A percentile compares a stretch with the other conserved stretches of the same genome.
Conservation (phyloP, 2,113 vertebrate species). For the Eulacestoma nigropectus region DNA sequence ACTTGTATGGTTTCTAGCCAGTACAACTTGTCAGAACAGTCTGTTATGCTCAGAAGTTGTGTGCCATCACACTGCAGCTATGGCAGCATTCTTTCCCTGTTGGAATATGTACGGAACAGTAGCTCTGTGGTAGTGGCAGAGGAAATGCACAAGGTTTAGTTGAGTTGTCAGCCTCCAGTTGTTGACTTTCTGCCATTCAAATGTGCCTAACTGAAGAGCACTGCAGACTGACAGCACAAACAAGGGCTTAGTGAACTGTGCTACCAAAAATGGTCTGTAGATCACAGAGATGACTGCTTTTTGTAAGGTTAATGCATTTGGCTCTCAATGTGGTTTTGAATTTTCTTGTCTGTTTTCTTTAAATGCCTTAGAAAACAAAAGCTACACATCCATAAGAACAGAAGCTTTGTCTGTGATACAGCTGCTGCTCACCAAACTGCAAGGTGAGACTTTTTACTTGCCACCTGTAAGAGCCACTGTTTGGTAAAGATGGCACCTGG, state of each 20-base stretch:
- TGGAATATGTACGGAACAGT: accelerated
- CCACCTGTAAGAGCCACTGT: neutral
- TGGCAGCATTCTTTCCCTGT: neutral
- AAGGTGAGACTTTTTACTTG: conserved; percentile 74
- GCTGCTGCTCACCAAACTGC: conserved; percentile 85
- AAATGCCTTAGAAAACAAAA: conserved; percentile 88
- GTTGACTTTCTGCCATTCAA: neutral
- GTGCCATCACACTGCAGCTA: neutral
- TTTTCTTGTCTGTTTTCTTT: neutral
- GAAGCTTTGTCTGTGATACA: conserved; percentile 93
- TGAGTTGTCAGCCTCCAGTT: neutral
- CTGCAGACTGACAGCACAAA: neutral
- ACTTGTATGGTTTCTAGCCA: neutral
- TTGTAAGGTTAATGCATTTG: neutral
- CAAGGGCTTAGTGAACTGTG: neutral
- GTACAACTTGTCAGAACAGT: neutral
- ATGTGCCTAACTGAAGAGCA: neutral
- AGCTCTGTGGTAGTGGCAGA: neutral
- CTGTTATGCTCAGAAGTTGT: neutral
- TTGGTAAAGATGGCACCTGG: neutral
- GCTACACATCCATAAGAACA: conserved; percentile 92
- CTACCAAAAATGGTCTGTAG: neutral
- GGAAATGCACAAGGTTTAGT: neutral
- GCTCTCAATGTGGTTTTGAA: neutral
- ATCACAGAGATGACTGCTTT: neutral